A percentile compares a stretch with the other conserved stretches of the same genome.
Evolutionary conservation across 2,797 vertebrate species (phyloP).

Genomic region (Chanos chanos): DNA sequence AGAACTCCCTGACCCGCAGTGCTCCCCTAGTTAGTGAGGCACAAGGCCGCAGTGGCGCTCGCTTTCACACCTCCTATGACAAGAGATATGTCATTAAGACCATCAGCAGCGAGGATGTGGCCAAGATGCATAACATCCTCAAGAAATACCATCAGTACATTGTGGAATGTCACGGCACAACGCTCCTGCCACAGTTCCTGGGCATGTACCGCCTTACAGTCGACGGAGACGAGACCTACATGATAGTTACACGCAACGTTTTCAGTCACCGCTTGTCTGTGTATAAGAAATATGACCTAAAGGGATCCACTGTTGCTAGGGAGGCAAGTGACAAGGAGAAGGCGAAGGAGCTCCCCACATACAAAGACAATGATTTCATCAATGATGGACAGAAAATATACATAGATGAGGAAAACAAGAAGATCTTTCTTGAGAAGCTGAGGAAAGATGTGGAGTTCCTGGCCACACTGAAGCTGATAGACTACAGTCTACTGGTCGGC

Average conservation of each 20-base stretch:
- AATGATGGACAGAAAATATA: slow-evolving; percentile 92
- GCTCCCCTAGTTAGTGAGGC: slow-evolving; percentile 90
- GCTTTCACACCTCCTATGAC: slow-evolving; percentile 90
- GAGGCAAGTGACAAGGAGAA: slow-evolving; percentile 96
- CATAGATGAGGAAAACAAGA: slow-evolving; percentile 92
- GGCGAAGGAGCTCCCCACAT: slow-evolving; percentile 93
- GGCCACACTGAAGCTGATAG: slow-evolving; percentile 93
- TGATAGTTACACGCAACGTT: slow-evolving; percentile 92
- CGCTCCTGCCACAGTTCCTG: slow-evolving; percentile 91
- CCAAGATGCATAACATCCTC: slow-evolving; percentile 94
- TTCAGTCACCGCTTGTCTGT: slow-evolving; percentile 90
- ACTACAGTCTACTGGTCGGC: slow-evolving; percentile 91
- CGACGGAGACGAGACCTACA: slow-evolving; percentile 92
- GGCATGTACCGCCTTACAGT: slow-evolving; percentile 93
- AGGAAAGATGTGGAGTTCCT: slow-evolving; percentile 92
- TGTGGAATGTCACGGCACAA: slow-evolving; percentile 93
- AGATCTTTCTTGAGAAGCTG: slow-evolving; percentile 91
- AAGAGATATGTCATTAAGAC: slow-evolving; percentile 92
- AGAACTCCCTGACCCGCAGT: slow-evolving; percentile 90
- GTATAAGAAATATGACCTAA: slow-evolving; percentile 92
- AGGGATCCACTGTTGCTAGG: slow-evolving; percentile 92
- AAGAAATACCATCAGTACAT: slow-evolving; percentile 98
- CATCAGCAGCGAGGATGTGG: slow-evolving; percentile 90
- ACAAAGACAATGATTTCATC: slow-evolving; percentile 95
- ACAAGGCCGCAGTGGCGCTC: slow-evolving; percentile 86